Evolutionary conservation across 2,113 vertebrate genomes (phyloP), one percentile per base, ranked within the genome.

Genomic region (Zosterops pallidus): DNA sequence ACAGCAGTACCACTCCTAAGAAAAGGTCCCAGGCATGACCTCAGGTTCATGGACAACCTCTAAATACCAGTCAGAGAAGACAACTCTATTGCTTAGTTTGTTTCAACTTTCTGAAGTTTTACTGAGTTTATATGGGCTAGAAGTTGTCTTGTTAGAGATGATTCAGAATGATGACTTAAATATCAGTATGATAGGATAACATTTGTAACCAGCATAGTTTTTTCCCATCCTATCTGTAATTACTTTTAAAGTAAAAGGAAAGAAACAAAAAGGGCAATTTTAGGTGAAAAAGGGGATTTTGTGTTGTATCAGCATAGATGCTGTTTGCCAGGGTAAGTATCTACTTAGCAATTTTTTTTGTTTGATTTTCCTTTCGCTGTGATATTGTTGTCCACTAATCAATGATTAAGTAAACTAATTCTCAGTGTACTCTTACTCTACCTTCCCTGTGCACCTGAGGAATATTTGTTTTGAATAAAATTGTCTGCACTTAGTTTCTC

Each of bases 31-130:
- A 60, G 35, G 20, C 26, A 52, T 52, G 68, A 39, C 29, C 53
- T 79, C 56, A 68, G 57, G 74, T 82, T 85, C 22, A 91, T 91
- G 82, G 82, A 79, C 20, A 90, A 33, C 6, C 15, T 93, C 84
- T 90, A 96, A 85, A 94, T 76, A 79, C 37, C 57, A 83, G 25
- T 88, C 28, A 94, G 49, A 90, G 82, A 71, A 93, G 57, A 81
- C 28, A 11, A 71, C 17, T 31, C 49, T 46, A 17, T 42, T 87
- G 29, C 65, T 87, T 88, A 44, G 22, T 9, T 87, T 29, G 6
- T 56, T 89, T 82, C 78, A 89, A 21, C 15, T 67, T 89, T 81
- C 42, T 86, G 35, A 78, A 82, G 37, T 79, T 89, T 59, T 26
- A 41, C 16, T 76, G 22, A 37, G 16, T 69, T 95, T 75, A 67